phyloP scores from a whole-genome alignment of 30 jellyfish, hydroid and myxozoan species.

The Nemopilema nomurai region DNA sequence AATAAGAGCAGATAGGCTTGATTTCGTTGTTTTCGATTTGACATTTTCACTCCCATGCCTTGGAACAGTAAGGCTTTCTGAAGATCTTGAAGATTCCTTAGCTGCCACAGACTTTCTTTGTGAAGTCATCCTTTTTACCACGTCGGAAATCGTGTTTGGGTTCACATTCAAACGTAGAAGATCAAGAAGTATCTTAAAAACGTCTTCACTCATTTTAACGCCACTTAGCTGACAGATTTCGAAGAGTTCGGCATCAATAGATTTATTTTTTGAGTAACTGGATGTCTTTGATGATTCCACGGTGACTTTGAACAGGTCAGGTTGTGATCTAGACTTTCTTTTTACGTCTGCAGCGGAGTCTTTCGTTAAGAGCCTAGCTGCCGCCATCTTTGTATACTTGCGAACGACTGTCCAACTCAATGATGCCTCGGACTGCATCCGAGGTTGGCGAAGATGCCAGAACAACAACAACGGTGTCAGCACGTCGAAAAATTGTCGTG shows the following conservation, averaged over 20 bases:
- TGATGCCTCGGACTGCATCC: neutral
- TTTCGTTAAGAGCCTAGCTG: slow-evolving; percentile 46
- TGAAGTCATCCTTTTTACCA: slow-evolving; percentile 59
- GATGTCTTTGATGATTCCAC: slow-evolving; percentile 70
- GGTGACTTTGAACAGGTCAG: slow-evolving; percentile 77
- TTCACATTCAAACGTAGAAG: slow-evolving; percentile 79
- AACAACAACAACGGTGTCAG: neutral
- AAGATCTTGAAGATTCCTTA: slow-evolving; percentile 20
- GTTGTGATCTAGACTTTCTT: slow-evolving; percentile 85
- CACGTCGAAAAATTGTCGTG: too few species aligned
- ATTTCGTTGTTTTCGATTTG: slow-evolving; percentile 43
- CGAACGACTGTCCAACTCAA: neutral
- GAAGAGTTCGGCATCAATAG: slow-evolving; percentile 77
- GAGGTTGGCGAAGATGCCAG: neutral
- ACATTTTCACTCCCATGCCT: slow-evolving; percentile 64
- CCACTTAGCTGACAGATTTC: slow-evolving; percentile 85
- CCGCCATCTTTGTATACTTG: slow-evolving; percentile 54
- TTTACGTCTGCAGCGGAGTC: slow-evolving; percentile 58
- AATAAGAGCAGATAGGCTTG: slow-evolving; percentile 5
- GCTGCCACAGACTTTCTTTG: slow-evolving; percentile 22
- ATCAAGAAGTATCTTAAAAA: slow-evolving; percentile 73
- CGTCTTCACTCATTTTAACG: slow-evolving; percentile 79
- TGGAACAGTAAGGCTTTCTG: slow-evolving; percentile 32
- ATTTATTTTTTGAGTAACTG: slow-evolving; percentile 43
- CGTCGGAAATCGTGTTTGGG: slow-evolving; percentile 85